Conservation (phyloP, 2,888 invertebrate genomes). For the Machimus rusticus region DNA sequence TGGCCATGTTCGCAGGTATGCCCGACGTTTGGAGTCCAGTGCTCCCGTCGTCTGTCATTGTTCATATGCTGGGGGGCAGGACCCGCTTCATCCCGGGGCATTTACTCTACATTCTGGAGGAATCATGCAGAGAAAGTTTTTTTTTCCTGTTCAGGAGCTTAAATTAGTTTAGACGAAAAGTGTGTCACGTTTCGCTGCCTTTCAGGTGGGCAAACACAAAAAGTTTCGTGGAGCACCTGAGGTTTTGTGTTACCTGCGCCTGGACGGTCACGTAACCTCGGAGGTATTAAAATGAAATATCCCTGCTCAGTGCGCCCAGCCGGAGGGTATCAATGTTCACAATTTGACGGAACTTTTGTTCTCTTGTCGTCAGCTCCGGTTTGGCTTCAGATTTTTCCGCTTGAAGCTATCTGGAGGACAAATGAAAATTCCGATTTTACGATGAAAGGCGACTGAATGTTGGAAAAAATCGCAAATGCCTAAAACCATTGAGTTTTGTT, state of each 20-base stretch:
- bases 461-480: background rate
- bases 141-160: background rate
- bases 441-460: background rate
- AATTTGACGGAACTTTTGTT: background rate
- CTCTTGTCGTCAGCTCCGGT: background rate
- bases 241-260: background rate
- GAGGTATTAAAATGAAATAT: background rate
- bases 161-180: background rate
- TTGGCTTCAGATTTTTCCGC: background rate
- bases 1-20: background rate
- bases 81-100: background rate
- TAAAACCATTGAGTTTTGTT: background rate
- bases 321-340: background rate
- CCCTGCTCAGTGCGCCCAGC: background rate
- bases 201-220: background rate
- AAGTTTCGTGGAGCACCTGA: background rate
- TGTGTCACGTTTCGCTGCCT: background rate
- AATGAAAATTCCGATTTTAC: background rate
- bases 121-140: background rate
- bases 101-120: background rate
- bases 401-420: background rate
- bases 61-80: background rate
- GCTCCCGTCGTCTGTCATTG: background rate
- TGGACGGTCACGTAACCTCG: background rate
- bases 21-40: background rate